Evolutionary conservation across 2,888 invertebrate genomes (phyloP), one percentile per base, ranked within the genome.

Genomic region (Clusia tigrina): DNA sequence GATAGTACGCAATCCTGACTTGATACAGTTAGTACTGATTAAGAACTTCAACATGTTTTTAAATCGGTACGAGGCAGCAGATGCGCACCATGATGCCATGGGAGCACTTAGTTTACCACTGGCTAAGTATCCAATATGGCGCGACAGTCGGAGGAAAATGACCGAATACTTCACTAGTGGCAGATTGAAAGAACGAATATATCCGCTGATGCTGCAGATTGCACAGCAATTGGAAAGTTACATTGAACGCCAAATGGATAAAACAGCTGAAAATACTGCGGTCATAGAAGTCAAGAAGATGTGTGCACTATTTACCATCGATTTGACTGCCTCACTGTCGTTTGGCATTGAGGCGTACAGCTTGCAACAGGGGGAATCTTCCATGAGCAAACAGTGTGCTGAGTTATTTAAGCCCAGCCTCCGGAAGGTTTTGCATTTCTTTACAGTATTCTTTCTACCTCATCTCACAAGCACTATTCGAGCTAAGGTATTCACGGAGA

Each of bases 21-120:
- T 86, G 1, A 74, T 85, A 1, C 83, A 83, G 54, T 69, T 74
- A 2, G 64, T 86, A 2, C 68, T 86, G 15, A 76, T 86, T 15
- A 85, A 83, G 58, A 62, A 75, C 32, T 79, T 79, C 12, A 70
- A 78, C 57, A 72, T 68, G 54, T 79, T 79, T 37, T 62, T 74
- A 2, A 81, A 81, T 62, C 79, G 81, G 0, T 79, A 75, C 59
- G 79, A 81, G 46, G 72, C 81, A 9, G 80, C 81, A 1, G 80
- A 80, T 59, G 57, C 55, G 0, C 24, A 24, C 1, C 62, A 67
- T n/a, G 79, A 79, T 71, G 37, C 60, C 0, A 75, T 79, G 73
- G 79, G 79, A 1, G 58, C 71, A 0, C 32, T 79, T 23, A 74
- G 71, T 0, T 55, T 79, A 2, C 81, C 81, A 0, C 60, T 79